phyloP scores from a whole-genome alignment of 2,888 invertebrate genomes.

The Creontiades dilutus region DNA sequence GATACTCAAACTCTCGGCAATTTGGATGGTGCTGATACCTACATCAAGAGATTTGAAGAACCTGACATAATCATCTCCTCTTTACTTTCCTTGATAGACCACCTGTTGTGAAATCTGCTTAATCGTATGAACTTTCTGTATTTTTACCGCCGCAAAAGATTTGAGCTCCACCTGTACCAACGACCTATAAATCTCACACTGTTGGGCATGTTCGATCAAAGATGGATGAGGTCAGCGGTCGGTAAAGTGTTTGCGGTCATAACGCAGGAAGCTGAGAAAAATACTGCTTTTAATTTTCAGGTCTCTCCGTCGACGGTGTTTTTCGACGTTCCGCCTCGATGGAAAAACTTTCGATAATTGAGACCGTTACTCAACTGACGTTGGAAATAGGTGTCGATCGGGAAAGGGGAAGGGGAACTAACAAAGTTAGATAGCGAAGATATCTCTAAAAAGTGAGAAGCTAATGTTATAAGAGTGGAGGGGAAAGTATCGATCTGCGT shows the following conservation, averaged over 20 bases:
- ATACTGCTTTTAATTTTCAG: not conserved
- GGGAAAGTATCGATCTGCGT: not conserved
- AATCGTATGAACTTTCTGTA: too few species aligned
- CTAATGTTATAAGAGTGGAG: not conserved
- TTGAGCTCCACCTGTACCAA: too few species aligned
- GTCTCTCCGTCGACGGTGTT: not conserved
- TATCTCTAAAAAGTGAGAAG: slow-evolving; percentile 21
- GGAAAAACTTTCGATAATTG: slow-evolving; percentile 9
- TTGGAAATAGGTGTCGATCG: not conserved
- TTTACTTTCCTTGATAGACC: too few species aligned
- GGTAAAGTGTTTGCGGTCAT: not conserved
- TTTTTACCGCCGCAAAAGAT: too few species aligned
- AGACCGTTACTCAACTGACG: slow-evolving; percentile 10
- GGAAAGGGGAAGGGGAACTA: not conserved
- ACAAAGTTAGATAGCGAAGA: slow-evolving; percentile 18
- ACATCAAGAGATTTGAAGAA: too few species aligned
- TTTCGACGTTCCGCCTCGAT: not conserved
- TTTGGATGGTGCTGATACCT: too few species aligned
- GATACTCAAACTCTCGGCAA: too few species aligned
- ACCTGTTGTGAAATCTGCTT: too few species aligned
- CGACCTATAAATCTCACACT: too few species aligned
- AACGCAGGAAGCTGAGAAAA: not conserved
- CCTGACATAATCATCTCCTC: too few species aligned
- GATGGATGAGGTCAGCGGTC: not conserved
- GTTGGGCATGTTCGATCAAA: not conserved